These are phyloP conservation scores for Myrmecobius fasciatus DNA, from an alignment of 2,113 vertebrate genomes.

Conservation along the genomic window DNA sequence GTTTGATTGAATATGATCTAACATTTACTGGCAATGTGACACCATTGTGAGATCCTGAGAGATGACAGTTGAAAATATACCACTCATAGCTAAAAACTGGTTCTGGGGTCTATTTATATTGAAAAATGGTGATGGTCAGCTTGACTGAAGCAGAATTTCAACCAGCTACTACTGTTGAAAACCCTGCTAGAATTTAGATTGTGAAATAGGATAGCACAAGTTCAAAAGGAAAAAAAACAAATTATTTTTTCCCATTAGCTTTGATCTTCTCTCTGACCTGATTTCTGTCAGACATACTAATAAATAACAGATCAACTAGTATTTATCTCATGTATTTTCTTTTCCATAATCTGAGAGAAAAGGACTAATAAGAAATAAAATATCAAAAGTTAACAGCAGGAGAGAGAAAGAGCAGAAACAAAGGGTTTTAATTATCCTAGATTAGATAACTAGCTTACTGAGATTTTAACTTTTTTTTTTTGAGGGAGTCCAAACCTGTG, in stretches of 20 bases:
- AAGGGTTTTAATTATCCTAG: not conserved
- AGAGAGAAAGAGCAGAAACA: not conserved
- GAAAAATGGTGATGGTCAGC: not conserved
- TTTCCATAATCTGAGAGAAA: not conserved
- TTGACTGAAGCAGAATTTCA: not conserved
- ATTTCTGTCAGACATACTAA: not conserved
- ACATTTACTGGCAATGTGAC: not conserved
- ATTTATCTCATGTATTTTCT: not conserved
- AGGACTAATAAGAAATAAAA: not conserved
- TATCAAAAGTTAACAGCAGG: not conserved
- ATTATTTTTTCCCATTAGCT: not conserved
- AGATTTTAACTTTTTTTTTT: not conserved
- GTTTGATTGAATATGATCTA: not conserved
- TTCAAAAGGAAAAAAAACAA: not conserved
- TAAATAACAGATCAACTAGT: not conserved
- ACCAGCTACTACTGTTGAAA: not conserved
- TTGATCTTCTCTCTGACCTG: not conserved
- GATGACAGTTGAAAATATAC: not conserved
- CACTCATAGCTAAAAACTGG: not conserved
- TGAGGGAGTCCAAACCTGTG: not conserved
- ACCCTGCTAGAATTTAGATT: not conserved
- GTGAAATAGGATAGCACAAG: not conserved
- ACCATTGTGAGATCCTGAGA: not conserved
- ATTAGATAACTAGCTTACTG: not conserved
- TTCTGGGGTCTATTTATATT: not conserved